These are phyloP conservation scores for Lepidochitona cinerea DNA, from an alignment of 2,888 invertebrate genomes.

Conservation along the genomic window DNA sequence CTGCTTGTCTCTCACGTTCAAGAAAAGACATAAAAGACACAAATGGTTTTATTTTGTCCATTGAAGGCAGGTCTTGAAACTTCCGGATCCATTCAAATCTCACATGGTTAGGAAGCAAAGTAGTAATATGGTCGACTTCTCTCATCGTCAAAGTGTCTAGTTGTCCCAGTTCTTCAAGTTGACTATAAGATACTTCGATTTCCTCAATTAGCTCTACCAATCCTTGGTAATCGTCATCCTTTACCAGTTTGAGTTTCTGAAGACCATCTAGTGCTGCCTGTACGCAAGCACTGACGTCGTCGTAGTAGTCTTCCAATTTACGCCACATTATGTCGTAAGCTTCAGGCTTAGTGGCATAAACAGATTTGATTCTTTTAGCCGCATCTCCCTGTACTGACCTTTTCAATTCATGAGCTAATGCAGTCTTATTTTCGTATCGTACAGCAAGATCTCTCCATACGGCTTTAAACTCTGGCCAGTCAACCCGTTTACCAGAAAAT, in stretches of 20 bases:
- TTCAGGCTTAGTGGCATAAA: background rate
- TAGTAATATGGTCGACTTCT: background rate
- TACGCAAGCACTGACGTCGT: background rate
- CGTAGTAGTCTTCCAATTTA: background rate
- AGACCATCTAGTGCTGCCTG: background rate
- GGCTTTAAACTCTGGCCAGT: constrained; percentile 6
- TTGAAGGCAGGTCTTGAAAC: background rate
- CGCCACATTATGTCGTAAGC: background rate
- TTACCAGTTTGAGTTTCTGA: background rate
- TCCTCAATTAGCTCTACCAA: background rate
- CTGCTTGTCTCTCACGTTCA: background rate
- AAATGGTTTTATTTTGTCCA: background rate
- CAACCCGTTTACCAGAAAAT: background rate
- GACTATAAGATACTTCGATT: background rate
- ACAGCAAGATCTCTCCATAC: background rate
- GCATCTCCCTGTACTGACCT: background rate
- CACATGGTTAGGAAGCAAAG: background rate
- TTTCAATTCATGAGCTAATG: too few species aligned
- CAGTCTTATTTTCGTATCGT: too few species aligned
- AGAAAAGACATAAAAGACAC: background rate
- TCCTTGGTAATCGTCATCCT: background rate
- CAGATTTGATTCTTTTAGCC: background rate
- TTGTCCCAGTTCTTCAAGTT: background rate
- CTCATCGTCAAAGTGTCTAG: background rate
- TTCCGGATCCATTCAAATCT: background rate